Evolutionary conservation across 1,140 invertebrate genomes (phyloP), one percentile per base, ranked within the genome.

Genomic region (Euglossa dilemma): DNA sequence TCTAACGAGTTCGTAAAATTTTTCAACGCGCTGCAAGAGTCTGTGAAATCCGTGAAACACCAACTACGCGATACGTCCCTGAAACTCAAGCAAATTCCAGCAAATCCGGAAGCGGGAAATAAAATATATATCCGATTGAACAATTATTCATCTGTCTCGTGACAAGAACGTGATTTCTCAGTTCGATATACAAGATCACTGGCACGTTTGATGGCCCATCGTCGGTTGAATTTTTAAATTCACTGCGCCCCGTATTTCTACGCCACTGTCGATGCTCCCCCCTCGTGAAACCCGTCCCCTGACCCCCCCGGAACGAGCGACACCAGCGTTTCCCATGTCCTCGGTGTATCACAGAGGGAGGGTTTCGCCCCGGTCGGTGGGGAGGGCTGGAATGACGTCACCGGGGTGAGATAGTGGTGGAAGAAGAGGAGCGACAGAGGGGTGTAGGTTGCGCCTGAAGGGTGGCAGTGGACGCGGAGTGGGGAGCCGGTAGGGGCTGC

Each of bases 361-460:
- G 86, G 28, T 80, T 57, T 81, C 80, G 56, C 50, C 56, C 66
- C 63, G 77, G 45, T 47, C 7, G 72, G 80, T 57, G 82, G 64
- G 83, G 87, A 72, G 78, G 45, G 70, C 54, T 66, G 69, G 16
- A 83, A 80, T 90, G 90, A 90, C 90, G 90, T 90, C 90, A 90
- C 63, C 75, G 85, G 59, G 67, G 23, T 18, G 14, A 18, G 1
- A 72, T 63, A 84, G 87, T 83, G 85, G 81, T 66, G 80, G 71
- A 81, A 82, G 63, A 25, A 23, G 43, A 36, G 23, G 63, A 25
- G 50, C 28, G 76, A 56, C 54, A 54, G 71, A 67, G 86, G 66
- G 61, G 78, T 45, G 63, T 47, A 45, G 16, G 50, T 81, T 72
- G 64, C 50, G 76, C 52, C 69, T 6, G 80, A 80, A 71, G 81